These are phyloP conservation scores for Bucorvus abyssinicus DNA, from an alignment of 2,797 vertebrate genomes.

Conservation along the genomic window DNA sequence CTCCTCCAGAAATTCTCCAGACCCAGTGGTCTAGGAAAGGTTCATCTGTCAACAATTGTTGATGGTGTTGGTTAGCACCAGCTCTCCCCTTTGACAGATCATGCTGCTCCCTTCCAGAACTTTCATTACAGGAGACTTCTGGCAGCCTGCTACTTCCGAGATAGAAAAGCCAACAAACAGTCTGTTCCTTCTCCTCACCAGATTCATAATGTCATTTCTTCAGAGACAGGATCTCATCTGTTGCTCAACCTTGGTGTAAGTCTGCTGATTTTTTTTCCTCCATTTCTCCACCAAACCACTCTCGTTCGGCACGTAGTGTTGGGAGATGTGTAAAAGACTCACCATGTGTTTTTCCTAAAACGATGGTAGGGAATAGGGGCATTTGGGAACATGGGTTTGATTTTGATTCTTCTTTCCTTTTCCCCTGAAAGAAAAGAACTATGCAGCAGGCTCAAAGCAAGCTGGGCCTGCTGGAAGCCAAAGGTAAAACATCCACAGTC, in stretches of 20 bases:
- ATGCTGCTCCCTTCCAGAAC: not conserved
- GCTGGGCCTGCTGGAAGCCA: not conserved
- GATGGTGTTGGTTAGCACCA: not conserved
- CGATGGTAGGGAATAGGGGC: not conserved
- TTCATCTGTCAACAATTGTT: not conserved
- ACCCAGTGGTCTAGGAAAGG: not conserved
- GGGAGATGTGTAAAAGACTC: not conserved
- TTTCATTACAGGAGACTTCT: constrained; percentile 15
- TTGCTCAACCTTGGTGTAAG: not conserved
- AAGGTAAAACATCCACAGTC: not conserved
- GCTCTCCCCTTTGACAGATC: not conserved
- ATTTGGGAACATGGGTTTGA: not conserved
- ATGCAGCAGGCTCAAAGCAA: not conserved
- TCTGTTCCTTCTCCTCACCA: constrained; percentile 8
- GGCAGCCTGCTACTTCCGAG: constrained; percentile 32
- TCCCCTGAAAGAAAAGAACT: not conserved
- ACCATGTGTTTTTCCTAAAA: not conserved
- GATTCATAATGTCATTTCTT: not conserved
- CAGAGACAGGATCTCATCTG: not conserved
- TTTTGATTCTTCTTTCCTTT: not conserved
- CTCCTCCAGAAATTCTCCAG: not conserved
- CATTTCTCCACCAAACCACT: not conserved
- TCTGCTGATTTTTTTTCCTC: not conserved
- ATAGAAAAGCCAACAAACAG: constrained; percentile 8
- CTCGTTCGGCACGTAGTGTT: not conserved